Evolutionary conservation across 2,797 vertebrate genomes (phyloP), one percentile per base, ranked within the genome.

Genomic region (Ciconia nigra): DNA sequence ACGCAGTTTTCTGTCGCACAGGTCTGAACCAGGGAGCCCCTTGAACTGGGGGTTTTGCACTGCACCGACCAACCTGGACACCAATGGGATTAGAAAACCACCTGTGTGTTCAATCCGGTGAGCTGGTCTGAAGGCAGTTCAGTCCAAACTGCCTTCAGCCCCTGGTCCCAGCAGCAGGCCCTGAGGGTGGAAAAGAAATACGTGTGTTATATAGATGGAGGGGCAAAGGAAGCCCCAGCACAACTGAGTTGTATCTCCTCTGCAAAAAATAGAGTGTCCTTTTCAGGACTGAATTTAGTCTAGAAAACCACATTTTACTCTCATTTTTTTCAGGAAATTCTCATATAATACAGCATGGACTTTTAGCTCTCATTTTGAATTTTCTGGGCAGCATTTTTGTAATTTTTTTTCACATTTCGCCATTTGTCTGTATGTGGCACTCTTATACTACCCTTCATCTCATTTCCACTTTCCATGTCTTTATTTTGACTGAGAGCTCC

Each of bases 61-160:
- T 69, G 33, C 41, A n/a, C 39, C 4, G 8, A 8, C 37, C 35
- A 55, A 69, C 3, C 18, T 39, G 61, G 31, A 44, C 51, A 73
- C 10, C n/a, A 26, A 28, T 0, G 0, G 9, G 28, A 55, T 46
- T 65, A 44, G 49, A 78, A 91, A 78, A 55, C 26, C 39, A n/a
- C 35, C 3, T 2, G 0, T 0, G 1, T 9, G 39, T 39, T 77
- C 59, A 28, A 2, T 14, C 13, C 1, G 1, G 14, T 44, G 37
- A 46, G 21, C 33, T 70, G n/a, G 4, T 57, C 18, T 4, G 1
- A 69, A 16, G 37, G 37, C 37, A 39, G 37, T 39, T 39, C 37
- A 39, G 37, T 57, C 18, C 4, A 1, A 69, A 16, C 7, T 33
- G 47, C 29, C 37, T 69, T 37, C 15, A 3, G 55, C 9, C 24